phyloP scores from a whole-genome alignment of 2,113 vertebrate species.

The Sylvilagus bachmani region DNA sequence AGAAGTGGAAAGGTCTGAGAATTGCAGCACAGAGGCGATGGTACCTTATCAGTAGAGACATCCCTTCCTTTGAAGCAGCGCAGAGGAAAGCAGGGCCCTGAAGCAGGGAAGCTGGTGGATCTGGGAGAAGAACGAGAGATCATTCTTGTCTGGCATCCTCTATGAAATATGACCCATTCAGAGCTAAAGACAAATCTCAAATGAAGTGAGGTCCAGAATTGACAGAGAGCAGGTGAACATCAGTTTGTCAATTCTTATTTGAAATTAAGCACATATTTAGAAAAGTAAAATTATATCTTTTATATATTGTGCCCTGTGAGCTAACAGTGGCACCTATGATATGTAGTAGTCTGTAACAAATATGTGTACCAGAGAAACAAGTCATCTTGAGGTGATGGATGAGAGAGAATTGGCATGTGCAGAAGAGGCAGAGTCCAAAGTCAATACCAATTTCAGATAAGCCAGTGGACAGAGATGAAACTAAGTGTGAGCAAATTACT shows the following conservation, averaged over 20 bases:
- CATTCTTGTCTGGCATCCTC: neutral
- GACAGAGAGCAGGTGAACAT: neutral
- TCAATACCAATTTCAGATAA: neutral
- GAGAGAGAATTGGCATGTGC: neutral
- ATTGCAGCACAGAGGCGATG: neutral
- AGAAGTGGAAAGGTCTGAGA: neutral
- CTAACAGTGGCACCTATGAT: neutral
- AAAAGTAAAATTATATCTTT: slow-evolving; percentile 15
- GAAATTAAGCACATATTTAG: neutral
- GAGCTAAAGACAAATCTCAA: neutral
- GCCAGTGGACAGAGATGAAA: neutral
- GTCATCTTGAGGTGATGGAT: neutral
- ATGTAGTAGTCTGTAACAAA: neutral
- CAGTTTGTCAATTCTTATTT: neutral
- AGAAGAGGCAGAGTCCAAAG: neutral
- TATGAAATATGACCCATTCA: neutral
- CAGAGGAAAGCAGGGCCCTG: neutral
- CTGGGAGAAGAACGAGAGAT: neutral
- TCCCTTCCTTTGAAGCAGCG: neutral
- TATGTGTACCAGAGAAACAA: accelerated
- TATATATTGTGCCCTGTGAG: neutral
- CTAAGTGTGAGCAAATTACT: neutral
- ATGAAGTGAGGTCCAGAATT: neutral
- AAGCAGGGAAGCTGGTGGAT: neutral
- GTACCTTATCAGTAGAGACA: neutral